Evolutionary conservation across 2,113 vertebrate species (phyloP), one percentile per base, ranked within the genome.

Genomic region (Pionites leucogaster): DNA sequence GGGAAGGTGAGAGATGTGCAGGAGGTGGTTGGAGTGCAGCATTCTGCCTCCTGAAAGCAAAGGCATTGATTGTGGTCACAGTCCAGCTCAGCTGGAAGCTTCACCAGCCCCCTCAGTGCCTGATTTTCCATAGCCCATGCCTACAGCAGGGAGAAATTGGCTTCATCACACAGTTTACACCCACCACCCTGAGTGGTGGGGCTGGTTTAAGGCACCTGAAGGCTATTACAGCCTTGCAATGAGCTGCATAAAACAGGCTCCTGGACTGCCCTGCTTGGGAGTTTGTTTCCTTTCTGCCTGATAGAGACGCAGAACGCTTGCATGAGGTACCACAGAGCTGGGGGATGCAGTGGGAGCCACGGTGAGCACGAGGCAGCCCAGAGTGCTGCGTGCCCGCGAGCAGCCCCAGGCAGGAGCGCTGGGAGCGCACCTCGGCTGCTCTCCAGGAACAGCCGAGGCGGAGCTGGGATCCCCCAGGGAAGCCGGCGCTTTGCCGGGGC

Each of bases 311-410:
- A 2, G 67, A 57, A 35, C 23, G 41, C 35, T 49, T 3, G 49
- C 65, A 13, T 19, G 3, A 28, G 41, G 65, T 29, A 9, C 11
- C 1, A 7, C 6, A 3, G n/a, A 39, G 55, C 75, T 3, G 6
- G n/a, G n/a, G 62, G 64, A 47, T 5, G 18, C 1, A 1, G 14
- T 1, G 2, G 25, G 35, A 41, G 41, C 24, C 25, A 4, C 72
- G 64, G 41, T 2, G 6, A 33, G 28, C 41, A 3, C 10, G 2
- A 11, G 3, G 4, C 9, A 16, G 16, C n/a, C 28, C 28, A 2
- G 11, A 18, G 23, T 1, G 16, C 50, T 8, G 29, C 1, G 23
- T 2, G 6, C 15, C 63, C 53, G 0, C 2, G 17, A 28, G 11
- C n/a, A 3, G 2, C 13, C 8, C 52, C 7, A 1, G 50, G 20